phyloP scores from a whole-genome alignment of 2,797 vertebrate genomes.

The Mus minutoides region DNA sequence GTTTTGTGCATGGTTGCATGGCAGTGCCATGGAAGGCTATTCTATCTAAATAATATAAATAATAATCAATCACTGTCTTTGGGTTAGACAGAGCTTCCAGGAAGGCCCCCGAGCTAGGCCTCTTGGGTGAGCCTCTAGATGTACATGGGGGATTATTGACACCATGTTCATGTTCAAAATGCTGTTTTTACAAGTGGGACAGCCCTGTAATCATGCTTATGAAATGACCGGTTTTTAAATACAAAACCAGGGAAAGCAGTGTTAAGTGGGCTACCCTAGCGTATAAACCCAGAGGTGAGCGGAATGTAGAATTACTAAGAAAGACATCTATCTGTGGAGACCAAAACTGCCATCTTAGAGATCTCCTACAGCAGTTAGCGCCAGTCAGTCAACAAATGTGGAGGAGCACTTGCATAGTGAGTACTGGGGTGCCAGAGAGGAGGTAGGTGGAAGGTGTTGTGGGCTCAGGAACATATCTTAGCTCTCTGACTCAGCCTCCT shows the following conservation, averaged over 20 bases:
- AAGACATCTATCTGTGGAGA: not conserved
- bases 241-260: not conserved
- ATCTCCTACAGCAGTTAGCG: not conserved
- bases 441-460: not conserved
- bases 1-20: not conserved
- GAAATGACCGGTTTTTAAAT: not conserved
- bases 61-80: rapidly evolving
- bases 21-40: not conserved
- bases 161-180: not conserved
- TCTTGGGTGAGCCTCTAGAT: not conserved
- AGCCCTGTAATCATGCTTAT: rapidly evolving
- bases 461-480: not conserved
- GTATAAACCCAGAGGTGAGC: not conserved
- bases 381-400: not conserved
- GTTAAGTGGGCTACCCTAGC: not conserved
- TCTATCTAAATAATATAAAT: not conserved
- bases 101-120: not conserved
- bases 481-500: not conserved
- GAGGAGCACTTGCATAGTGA: not conserved
- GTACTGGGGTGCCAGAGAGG: rapidly evolving
- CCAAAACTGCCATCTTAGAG: not conserved
- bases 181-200: not conserved
- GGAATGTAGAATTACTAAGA: not conserved
- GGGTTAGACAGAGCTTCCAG: not conserved
- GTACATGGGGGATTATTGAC: not conserved